Base-by-base conservation (phyloP, 2,888 invertebrate species). In the Drymonia ruficornis region DNA sequence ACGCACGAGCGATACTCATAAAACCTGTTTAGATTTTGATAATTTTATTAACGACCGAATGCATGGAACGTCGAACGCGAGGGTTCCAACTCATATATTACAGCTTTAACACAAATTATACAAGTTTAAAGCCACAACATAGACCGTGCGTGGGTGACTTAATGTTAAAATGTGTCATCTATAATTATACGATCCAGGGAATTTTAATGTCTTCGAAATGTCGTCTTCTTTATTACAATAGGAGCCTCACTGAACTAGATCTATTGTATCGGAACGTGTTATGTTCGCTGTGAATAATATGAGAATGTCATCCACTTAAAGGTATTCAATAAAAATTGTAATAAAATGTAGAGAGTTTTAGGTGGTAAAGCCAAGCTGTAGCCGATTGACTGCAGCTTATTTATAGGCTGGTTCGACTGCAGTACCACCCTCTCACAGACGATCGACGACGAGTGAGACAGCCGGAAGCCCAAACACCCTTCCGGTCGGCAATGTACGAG, bases 21-120 rank as follows among this genome's bases (percentile, higher is more conserved):
- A 87, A 92, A 92, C 92, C 91, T 82, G 91, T 91, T 92, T 91
- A 84, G 89, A 88, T 90, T 91, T 92, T 92, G 91, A 92, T 92
- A 90, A 92, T 92, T 92, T 92, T 92, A 92, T 91, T 91, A 91
- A 91, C 89, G 89, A 88, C 84, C 89, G 81, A 86, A 88, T 84
- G 86, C 84, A 87, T 78, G 88, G 85, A 84, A 82, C 87, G 78
- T 79, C 80, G 83, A 81, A 78, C 80, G 81, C 83, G 84, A 87
- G 87, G 76, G 81, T 82, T 85, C 87, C 81, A 83, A 86, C 86
- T 86, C 91, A 91, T 92, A 92, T 92, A 91, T 92, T 91, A 92
- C 84, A 65, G 91, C 89, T 88, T 92, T 91, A 91, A 89, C 91
- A 92, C 92, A 91, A 92, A 91, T 92, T 91, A 91, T 91, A 92